Evolutionary conservation across 2,888 invertebrate genomes (phyloP).

Genomic region (Drosophila borealis): DNA sequence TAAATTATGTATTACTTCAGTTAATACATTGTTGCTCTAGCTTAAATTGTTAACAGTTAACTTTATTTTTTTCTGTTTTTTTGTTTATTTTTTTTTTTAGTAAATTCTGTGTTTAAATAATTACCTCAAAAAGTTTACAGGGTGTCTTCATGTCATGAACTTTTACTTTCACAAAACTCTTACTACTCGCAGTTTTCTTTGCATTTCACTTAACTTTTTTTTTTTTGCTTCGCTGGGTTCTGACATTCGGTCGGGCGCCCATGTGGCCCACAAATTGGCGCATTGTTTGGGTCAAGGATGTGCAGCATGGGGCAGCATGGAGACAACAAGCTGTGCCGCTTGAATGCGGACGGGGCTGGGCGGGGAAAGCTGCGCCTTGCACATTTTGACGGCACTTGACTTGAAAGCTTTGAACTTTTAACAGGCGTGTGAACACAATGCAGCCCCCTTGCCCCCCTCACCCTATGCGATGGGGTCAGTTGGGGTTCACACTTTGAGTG

Average conservation of each 20-base stretch:
- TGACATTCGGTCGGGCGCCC: constrained; percentile 6
- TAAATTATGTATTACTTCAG: no score
- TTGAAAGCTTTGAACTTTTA: constrained; percentile 71
- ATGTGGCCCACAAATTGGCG: constrained; percentile 59
- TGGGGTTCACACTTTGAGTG: constrained; percentile 38
- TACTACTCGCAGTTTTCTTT: constrained; percentile 7
- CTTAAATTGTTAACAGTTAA: no score
- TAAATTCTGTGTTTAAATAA: no score
- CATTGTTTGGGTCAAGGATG: constrained; percentile 77
- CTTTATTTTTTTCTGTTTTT: not conserved
- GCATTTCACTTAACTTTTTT: constrained; percentile 30
- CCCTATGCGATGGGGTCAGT: constrained; percentile 20
- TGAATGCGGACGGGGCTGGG: constrained; percentile 13
- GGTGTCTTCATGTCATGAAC: not conserved
- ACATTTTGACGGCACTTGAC: constrained; percentile 45
- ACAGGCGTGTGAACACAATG: constrained; percentile 30
- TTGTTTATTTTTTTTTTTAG: not conserved
- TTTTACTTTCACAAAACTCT: not conserved
- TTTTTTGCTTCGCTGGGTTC: constrained; percentile 37
- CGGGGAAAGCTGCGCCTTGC: constrained; percentile 4
- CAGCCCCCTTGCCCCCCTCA: not conserved
- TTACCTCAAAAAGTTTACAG: not conserved
- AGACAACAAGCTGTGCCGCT: constrained; percentile 43
- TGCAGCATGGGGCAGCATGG: constrained; percentile 32
- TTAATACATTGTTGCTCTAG: no score